Conservation (phyloP, 2,113 vertebrate species). For the Dolichallabes microphthalmus region DNA sequence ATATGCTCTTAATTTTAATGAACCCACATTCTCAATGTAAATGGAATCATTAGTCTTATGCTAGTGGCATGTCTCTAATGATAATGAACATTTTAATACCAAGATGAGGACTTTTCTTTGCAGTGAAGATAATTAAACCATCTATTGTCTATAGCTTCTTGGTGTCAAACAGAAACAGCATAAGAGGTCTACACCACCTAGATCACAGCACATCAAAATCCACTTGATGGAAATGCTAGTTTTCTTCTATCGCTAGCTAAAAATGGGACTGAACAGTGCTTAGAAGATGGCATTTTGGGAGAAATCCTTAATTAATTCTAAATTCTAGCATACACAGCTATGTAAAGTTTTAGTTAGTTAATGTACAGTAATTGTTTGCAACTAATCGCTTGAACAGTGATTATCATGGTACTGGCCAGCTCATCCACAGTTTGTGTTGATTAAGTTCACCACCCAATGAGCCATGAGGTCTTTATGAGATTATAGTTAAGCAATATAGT, state of each 20-base stretch:
- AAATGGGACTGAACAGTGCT: not conserved
- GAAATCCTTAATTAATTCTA: no score
- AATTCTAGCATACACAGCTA: no score
- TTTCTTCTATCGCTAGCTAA: not conserved
- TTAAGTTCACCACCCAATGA: no score
- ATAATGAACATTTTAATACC: not conserved
- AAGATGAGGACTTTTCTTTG: not conserved
- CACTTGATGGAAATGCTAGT: not conserved
- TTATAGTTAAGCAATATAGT: no score
- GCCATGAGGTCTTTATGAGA: no score
- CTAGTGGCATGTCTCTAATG: not conserved
- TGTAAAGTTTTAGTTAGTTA: no score
- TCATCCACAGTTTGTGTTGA: no score
- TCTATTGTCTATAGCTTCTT: not conserved
- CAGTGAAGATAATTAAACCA: not conserved
- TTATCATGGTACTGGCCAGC: no score
- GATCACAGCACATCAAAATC: not conserved
- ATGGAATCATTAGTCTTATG: not conserved
- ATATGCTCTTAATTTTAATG: not conserved
- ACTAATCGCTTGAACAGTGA: no score
- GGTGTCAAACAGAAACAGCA: not conserved
- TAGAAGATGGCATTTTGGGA: no score
- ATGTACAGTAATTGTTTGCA: no score
- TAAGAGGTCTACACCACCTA: not conserved
- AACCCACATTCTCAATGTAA: not conserved